Base-by-base conservation (phyloP, 2,113 vertebrate species). In the Anguilla rostrata region DNA sequence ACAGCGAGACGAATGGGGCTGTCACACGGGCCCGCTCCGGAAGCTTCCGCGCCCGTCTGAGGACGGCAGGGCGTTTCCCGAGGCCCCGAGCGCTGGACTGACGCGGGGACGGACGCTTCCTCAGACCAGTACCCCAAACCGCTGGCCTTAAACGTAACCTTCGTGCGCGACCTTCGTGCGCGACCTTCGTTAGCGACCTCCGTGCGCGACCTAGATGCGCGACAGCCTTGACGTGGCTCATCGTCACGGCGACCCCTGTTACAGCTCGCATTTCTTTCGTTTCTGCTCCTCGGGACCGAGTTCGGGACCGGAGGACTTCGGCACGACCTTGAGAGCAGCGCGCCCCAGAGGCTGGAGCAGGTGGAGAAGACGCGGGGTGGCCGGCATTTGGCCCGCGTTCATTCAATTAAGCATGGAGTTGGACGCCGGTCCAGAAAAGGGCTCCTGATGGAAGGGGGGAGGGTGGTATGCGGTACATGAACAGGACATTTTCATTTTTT, bases 241-340 rank as follows among this genome's bases (percentile, higher is more conserved):
- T n/a, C 11, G 5, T 75, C 26, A 34, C 11, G n/a, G 71, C 11
- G 29, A 12, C 12, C 71, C 29, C 86, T 79, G 39, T 56, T 39
- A 83, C 18, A 78, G 71, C 81, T 71, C 71, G 11, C 57, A 53
- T 66, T 49, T 87, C 78, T 66, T 49, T 87, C 78, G 49, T 18
- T 78, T 39, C 79, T 34, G 0, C 34, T 34, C 80, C 82, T 57
- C 78, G 57, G 83, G 26, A 75, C 71, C 12, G 71, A 75, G 22
- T n/a, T 75, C 2, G 12, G 71, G 71, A 34, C n/a, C 26, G 8
- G 60, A 26, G 71, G 7, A 75, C 26, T 75, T n/a, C 0, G 9
- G n/a, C 12, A 34, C n/a, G 71, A 75, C 71, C 71, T 75, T 75
- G 71, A 75, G 71, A 75, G 71, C n/a, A n/a, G 12, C 11, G 2